Conservation (phyloP, 2,888 invertebrate species). For the Hesperia comma region DNA sequence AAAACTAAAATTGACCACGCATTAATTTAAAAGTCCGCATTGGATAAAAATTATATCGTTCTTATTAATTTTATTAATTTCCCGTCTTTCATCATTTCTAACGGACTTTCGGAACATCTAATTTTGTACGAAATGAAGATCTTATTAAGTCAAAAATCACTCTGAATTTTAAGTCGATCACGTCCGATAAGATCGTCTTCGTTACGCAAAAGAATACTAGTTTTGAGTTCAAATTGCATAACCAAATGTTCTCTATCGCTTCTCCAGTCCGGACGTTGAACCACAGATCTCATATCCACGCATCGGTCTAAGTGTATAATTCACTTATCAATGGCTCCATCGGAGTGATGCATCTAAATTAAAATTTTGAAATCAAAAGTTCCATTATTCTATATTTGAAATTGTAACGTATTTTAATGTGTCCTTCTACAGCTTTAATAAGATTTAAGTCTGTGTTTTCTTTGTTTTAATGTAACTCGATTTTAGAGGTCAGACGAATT, state of each 20-base stretch:
- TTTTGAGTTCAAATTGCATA: slow-evolving; percentile 26
- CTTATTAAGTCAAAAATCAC: too few species aligned
- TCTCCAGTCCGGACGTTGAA: slow-evolving; percentile 22
- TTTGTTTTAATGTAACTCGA: too few species aligned
- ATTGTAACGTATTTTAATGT: background rate
- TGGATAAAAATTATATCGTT: too few species aligned
- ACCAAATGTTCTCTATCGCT: slow-evolving; percentile 13
- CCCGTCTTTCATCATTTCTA: too few species aligned
- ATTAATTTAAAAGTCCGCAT: too few species aligned
- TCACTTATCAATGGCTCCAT: slow-evolving; percentile 7
- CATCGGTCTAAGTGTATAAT: slow-evolving; percentile 3
- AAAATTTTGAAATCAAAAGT: background rate
- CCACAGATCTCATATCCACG: background rate
- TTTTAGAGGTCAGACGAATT: too few species aligned
- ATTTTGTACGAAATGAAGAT: too few species aligned
- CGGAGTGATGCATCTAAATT: slow-evolving; percentile 7
- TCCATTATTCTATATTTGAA: background rate
- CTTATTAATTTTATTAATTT: too few species aligned
- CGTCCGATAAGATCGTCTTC: slow-evolving; percentile 21
- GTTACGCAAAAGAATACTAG: slow-evolving; percentile 25
- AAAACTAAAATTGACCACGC: too few species aligned
- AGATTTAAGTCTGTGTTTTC: too few species aligned
- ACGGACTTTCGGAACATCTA: too few species aligned
- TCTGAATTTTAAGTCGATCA: slow-evolving; percentile 12
- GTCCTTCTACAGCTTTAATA: too few species aligned